A percentile compares a stretch with the other conserved stretches of the same genome.
phyloP scores from a whole-genome alignment of 2,888 invertebrate genomes.

The Dascillus cervinus region DNA sequence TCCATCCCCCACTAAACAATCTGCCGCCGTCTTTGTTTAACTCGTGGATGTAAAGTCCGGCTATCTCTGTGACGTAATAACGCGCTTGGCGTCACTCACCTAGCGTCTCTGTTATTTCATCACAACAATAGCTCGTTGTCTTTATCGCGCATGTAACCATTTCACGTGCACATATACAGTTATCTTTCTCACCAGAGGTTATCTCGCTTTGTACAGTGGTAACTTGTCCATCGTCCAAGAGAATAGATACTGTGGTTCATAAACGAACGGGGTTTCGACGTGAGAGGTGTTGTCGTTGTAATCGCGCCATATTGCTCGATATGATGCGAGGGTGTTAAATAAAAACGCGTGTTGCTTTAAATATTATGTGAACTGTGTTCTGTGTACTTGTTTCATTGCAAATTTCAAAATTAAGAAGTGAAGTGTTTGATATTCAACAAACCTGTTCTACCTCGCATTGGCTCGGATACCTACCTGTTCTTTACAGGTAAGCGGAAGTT shows the following conservation, averaged over 20 bases:
- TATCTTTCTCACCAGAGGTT: no score
- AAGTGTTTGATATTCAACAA: slow-evolving; percentile 2
- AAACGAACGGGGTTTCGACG: slow-evolving; percentile 21
- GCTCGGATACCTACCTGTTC: slow-evolving; percentile 13
- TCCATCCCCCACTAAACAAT: no score
- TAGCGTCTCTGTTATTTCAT: no score
- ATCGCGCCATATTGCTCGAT: slow-evolving; percentile 7
- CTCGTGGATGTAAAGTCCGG: no score
- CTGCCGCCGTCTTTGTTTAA: no score
- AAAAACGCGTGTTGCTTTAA: slow-evolving; percentile 4
- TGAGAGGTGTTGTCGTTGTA: slow-evolving; percentile 20
- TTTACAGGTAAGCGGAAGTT: slow-evolving; percentile 14
- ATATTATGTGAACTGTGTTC: no score
- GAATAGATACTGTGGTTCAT: slow-evolving; percentile 5
- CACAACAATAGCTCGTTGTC: no score
- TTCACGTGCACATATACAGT: no score
- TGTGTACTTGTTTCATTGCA: no score
- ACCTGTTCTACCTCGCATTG: slow-evolving; percentile 10
- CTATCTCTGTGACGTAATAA: slow-evolving; percentile 14
- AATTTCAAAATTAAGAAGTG: not conserved
- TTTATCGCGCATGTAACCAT: no score
- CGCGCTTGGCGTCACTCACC: slow-evolving; percentile 14
- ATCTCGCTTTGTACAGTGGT: no score
- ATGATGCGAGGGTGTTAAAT: slow-evolving; percentile 7
- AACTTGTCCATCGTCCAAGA: not conserved